Evolutionary conservation across 2,888 invertebrate species (phyloP).

Genomic region (Timema cristinae): DNA sequence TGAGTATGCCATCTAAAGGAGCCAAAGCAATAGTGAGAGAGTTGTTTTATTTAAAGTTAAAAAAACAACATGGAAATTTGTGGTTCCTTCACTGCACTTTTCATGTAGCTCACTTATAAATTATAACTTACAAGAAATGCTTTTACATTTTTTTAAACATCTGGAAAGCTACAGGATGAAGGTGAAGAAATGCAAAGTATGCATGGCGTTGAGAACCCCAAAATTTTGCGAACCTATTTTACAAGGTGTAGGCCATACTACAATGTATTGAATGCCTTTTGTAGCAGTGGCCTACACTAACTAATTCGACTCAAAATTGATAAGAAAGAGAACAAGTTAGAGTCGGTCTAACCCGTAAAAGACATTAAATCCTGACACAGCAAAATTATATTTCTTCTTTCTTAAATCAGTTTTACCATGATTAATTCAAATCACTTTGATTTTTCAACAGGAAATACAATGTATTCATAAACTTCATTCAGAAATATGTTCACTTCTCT

Average conservation of each 20-base stretch:
- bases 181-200: background rate
- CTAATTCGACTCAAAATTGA: background rate
- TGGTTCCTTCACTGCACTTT: background rate
- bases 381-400: slow-evolving; percentile 1
- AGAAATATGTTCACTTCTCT: slow-evolving; percentile 12
- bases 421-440: background rate
- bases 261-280: slow-evolving; percentile 4
- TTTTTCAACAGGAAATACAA: slow-evolving; percentile 11
- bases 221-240: slow-evolving; percentile 15
- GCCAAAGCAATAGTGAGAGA: slow-evolving; percentile 3
- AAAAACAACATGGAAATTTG: slow-evolving; percentile 7
- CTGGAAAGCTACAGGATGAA: slow-evolving; percentile 11
- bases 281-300: slow-evolving; percentile 16
- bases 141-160: slow-evolving; percentile 10
- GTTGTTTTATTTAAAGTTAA: slow-evolving; percentile 6
- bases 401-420: slow-evolving; percentile 5
- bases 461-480: slow-evolving; percentile 10
- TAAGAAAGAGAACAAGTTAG: background rate
- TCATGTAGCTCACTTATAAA: slow-evolving; percentile 9
- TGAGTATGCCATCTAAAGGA: background rate
- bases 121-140: slow-evolving; percentile 1
- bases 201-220: background rate
- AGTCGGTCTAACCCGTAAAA: background rate
- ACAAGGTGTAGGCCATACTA: slow-evolving; percentile 16
- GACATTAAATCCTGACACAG: background rate